Conservation (phyloP, 2,888 invertebrate genomes). For the Calameuta idolon region DNA sequence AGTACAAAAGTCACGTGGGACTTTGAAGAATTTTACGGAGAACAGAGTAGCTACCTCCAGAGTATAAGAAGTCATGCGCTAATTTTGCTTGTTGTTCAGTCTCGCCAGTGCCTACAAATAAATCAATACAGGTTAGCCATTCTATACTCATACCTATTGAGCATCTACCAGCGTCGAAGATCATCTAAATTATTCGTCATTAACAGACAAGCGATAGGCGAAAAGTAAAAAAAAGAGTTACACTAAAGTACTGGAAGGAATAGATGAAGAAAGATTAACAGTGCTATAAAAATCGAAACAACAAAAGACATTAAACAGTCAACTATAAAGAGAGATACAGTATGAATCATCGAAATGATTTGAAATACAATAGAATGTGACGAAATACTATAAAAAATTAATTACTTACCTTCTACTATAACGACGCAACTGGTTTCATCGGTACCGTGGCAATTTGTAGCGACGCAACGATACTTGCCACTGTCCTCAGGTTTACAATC, state of each 20-base stretch:
- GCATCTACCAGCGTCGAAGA: neutral
- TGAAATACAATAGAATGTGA: neutral
- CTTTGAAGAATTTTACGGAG: conserved; percentile 7
- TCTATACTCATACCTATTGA: neutral
- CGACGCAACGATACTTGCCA: conserved; percentile 95
- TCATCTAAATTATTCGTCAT: neutral
- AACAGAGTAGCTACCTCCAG: conserved; percentile 71
- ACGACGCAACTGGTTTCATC: conserved; percentile 97
- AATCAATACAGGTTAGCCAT: conserved; percentile 31
- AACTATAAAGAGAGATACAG: conserved; percentile 1
- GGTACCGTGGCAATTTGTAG: conserved; percentile 92
- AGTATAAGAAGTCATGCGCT: conserved; percentile 89
- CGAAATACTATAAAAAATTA: neutral
- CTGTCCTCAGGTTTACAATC: conserved; percentile 95
- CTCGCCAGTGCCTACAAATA: conserved; percentile 76
- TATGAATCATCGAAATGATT: neutral
- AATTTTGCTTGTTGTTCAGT: conserved; percentile 86
- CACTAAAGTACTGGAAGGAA: neutral
- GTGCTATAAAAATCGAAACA: neutral
- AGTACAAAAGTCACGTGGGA: neutral
- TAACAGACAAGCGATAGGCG: neutral
- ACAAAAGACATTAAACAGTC: neutral
- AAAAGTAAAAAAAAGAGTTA: conserved; percentile 1
- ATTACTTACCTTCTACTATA: conserved; percentile 87
- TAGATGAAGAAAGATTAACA: neutral